Conservation (phyloP, 2,797 vertebrate genomes). For the Alcedo quadribrachys region DNA sequence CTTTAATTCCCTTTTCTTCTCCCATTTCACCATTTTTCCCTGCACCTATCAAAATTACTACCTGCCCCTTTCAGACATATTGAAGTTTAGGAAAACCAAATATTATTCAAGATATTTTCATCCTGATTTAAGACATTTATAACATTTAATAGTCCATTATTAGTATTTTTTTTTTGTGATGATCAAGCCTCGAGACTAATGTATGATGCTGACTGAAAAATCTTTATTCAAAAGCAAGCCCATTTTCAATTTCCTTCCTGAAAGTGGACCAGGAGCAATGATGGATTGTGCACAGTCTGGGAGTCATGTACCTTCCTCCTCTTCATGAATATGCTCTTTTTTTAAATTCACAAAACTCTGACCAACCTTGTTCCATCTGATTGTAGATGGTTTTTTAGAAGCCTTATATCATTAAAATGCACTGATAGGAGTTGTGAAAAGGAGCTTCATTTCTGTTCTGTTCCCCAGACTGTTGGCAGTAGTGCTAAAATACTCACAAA, state of each 20-base stretch:
- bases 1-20: neutral
- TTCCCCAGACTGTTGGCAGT: neutral
- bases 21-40: neutral
- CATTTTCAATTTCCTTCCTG: neutral
- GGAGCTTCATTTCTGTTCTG: neutral
- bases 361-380: neutral
- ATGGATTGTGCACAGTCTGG: neutral
- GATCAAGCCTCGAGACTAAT: neutral
- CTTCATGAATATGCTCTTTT: neutral
- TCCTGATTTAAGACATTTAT: neutral
- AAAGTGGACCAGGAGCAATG: neutral
- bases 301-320: neutral
- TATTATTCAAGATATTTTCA: neutral
- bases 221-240: neutral
- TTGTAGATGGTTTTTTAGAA: neutral
- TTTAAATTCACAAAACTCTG: neutral
- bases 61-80: neutral
- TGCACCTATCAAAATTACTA: neutral
- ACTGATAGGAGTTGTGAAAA: neutral
- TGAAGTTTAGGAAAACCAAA: neutral
- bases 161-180: neutral
- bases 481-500: neutral
- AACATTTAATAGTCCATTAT: neutral
- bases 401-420: neutral
- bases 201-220: neutral